phyloP scores from a whole-genome alignment of 2,113 vertebrate species.

The Oreochromis tanganicae region DNA sequence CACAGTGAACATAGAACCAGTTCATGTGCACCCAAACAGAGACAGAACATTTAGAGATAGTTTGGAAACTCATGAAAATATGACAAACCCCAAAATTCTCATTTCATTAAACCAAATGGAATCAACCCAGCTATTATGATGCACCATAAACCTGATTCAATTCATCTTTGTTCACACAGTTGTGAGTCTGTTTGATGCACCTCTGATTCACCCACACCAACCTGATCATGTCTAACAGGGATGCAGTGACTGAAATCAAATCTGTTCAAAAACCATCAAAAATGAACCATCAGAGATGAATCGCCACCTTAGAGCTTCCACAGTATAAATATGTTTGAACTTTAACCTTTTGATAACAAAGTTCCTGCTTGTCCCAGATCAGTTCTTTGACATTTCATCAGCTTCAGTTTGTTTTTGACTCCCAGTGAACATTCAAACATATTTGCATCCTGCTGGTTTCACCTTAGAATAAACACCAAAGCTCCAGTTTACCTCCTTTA shows the following conservation, averaged over 20 bases:
- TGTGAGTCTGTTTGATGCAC: no score
- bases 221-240: no score
- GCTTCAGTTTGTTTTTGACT: neutral
- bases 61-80: neutral
- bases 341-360: neutral
- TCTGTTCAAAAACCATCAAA: neutral
- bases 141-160: no score
- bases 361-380: neutral
- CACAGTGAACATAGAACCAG: neutral
- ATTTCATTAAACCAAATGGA: neutral
- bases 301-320: neutral
- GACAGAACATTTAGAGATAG: neutral
- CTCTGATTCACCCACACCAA: no score
- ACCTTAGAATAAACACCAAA: neutral
- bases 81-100: neutral
- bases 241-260: neutral
- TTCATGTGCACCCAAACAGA: neutral
- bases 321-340: neutral
- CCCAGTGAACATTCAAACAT: neutral
- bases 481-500: neutral
- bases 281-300: neutral
- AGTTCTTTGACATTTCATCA: neutral
- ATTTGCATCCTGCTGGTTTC: neutral
- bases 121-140: neutral
- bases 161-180: no score